Conservation (phyloP, 1,140 invertebrate species). For the Aphelinus certus region DNA sequence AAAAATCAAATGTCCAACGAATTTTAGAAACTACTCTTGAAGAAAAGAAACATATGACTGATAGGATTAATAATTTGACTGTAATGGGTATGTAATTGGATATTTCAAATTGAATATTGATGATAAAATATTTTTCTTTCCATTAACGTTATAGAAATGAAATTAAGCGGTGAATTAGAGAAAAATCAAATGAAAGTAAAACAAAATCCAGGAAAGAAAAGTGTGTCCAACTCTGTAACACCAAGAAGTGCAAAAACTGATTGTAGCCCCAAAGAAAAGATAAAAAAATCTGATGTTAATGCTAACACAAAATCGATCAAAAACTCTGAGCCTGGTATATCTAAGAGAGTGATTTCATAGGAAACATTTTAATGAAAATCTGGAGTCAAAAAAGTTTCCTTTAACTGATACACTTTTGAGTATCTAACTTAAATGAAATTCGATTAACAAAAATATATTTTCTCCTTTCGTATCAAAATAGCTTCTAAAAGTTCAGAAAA, state of each 20-base stretch:
- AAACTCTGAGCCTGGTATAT: background rate
- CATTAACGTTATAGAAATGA: constrained; percentile 60
- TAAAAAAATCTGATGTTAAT: constrained; percentile 27
- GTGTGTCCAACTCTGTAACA: background rate
- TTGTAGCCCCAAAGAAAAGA: constrained; percentile 35
- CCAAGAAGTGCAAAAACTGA: constrained; percentile 28
- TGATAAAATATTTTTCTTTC: constrained; percentile 12
- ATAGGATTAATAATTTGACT: constrained; percentile 65
- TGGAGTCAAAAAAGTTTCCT: background rate
- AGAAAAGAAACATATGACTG: constrained; percentile 68
- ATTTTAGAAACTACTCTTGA: constrained; percentile 70
- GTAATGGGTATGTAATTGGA: constrained; percentile 58
- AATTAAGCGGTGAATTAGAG: constrained; percentile 58
- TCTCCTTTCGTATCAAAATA: background rate
- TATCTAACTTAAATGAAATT: background rate
- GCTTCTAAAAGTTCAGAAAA: constrained; percentile 26
- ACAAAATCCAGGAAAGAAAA: constrained; percentile 42
- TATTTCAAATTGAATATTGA: constrained; percentile 28
- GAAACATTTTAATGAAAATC: background rate
- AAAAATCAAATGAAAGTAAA: constrained; percentile 6
- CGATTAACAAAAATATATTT: background rate
- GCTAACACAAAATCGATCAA: constrained; percentile 5
- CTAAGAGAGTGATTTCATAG: background rate
- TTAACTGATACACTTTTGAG: background rate
- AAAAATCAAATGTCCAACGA: constrained; percentile 66